These are phyloP conservation scores for Volucella zonaria DNA, from an alignment of 2,888 invertebrate genomes.

Conservation along the genomic window DNA sequence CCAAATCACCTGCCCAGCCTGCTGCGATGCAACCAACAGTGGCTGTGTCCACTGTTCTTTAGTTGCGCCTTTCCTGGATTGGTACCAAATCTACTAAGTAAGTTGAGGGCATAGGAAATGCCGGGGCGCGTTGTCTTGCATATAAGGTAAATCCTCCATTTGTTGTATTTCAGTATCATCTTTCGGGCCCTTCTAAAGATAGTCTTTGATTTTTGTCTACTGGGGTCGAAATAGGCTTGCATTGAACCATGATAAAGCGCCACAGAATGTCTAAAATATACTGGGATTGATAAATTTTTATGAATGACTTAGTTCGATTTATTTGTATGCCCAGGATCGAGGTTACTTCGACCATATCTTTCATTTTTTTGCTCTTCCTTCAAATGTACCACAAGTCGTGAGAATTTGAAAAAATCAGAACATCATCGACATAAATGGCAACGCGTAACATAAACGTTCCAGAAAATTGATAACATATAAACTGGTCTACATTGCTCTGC, in stretches of 20 bases:
- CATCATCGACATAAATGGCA: conserved; percentile 61
- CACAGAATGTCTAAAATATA: conserved; percentile 54
- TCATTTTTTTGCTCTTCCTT: conserved; percentile 52
- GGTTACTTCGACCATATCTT: conserved; percentile 52
- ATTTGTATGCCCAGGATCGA: conserved; percentile 49
- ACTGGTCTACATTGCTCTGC: background rate
- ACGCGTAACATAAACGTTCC: conserved; percentile 36
- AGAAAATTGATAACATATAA: conserved; percentile 43
- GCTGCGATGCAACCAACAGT: too few relatives aligned
- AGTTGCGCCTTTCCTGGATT: conserved; percentile 71
- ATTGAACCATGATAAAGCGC: conserved; percentile 37
- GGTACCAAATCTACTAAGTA: conserved; percentile 48
- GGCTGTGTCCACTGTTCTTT: too few relatives aligned
- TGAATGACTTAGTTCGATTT: conserved; percentile 30
- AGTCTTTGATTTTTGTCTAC: conserved; percentile 17
- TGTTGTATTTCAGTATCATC: conserved; percentile 58
- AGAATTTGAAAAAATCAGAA: background rate
- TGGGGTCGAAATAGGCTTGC: conserved; percentile 21
- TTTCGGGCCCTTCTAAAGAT: conserved; percentile 51
- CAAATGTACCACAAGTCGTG: background rate
- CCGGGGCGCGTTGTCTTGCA: conserved; percentile 56
- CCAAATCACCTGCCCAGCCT: too few relatives aligned
- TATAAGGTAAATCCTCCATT: conserved; percentile 40
- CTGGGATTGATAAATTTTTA: conserved; percentile 55
- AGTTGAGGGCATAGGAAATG: conserved; percentile 56